Base-by-base conservation (phyloP, 2,113 vertebrate species). In the Rhadina sibilatrix region DNA sequence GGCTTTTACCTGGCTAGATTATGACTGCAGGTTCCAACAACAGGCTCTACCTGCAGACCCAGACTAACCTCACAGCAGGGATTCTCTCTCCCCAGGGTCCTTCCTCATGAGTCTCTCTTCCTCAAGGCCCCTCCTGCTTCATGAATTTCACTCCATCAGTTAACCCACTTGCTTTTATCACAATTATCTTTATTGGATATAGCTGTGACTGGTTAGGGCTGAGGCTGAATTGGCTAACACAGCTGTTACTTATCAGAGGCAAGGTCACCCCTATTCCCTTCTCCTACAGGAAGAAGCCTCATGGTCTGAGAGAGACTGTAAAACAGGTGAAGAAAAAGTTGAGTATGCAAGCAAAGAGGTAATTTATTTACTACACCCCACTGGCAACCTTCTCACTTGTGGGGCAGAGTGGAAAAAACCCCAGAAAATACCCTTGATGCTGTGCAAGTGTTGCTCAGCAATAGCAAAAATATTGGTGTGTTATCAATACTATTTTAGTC, bases 371-470 rank as follows among this genome's bases (percentile, higher is more conserved):
- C 17, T 52, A 30, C 1, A 52, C 4, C 4, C 2, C 18, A 22
- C 4, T 60, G 23, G 11, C 30, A 89, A 2, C 22, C 37, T 77
- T 53, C 9, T 59, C 1, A 1, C 7, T 74, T 42, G 5, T 54
- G 44, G 9, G 23, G 4, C 28, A 90, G 22, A 54, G 11, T 33
- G 15, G 33, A 30, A 75, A 87, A 87, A 63, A 6, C 6, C 10
- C 30, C 30, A 24, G 20, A 44, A 37, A 38, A 1, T 0, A 2
- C 7, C 7, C 10, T 33, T 27, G 17, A 42, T n/a, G 17, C 5
- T 81, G 3, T 40, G 19, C 23, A 54, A 59, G 23, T 10, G 14
- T 24, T 90, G 16, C n/a, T 74, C 31, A 64, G 30, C 17, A 64
- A 15, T 10, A 88, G 22, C 1, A 20, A 68, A 68, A 87, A 44